Percentiles rank a stretch among this genome's conserved stretches.
Evolutionary conservation across 2,797 vertebrate genomes (phyloP).

Genomic region (Sebastiscus tertius): DNA sequence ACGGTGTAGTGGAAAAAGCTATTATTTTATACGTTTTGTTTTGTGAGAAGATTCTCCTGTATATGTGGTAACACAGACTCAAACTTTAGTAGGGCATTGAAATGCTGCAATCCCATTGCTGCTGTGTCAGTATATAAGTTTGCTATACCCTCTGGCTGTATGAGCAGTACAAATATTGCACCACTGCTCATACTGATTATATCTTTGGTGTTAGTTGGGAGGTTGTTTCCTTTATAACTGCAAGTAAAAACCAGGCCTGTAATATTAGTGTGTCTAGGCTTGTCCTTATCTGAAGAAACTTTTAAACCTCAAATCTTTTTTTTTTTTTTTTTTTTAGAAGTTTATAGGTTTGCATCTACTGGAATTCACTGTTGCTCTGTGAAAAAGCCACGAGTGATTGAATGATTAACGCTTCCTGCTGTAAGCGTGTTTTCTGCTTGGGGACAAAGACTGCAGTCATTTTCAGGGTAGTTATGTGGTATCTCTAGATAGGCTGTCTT

Average conservation of each 20-base stretch:
- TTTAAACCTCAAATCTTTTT: neutral
- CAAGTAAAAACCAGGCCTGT: constrained; percentile 15
- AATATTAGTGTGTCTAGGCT: constrained; percentile 15
- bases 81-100: constrained; percentile 27
- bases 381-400: constrained; percentile 12
- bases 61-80: neutral
- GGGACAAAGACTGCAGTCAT: constrained; percentile 30
- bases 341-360: constrained; percentile 13
- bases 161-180: constrained; percentile 27
- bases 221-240: neutral
- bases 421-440: constrained; percentile 36
- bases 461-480: constrained; percentile 4
- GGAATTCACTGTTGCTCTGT: constrained; percentile 15
- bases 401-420: constrained; percentile 31
- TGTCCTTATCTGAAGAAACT: constrained; percentile 16
- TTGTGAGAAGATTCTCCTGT: neutral
- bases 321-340: neutral
- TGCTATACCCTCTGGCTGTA: constrained; percentile 26
- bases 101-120: constrained; percentile 40
- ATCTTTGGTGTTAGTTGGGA: neutral
- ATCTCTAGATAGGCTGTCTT: neutral
- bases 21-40: neutral
- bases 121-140: constrained; percentile 44
- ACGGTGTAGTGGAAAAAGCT: neutral
- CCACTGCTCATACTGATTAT: constrained; percentile 11